Conservation (phyloP, 2,797 vertebrate species). For the Nyctalus aviator region DNA sequence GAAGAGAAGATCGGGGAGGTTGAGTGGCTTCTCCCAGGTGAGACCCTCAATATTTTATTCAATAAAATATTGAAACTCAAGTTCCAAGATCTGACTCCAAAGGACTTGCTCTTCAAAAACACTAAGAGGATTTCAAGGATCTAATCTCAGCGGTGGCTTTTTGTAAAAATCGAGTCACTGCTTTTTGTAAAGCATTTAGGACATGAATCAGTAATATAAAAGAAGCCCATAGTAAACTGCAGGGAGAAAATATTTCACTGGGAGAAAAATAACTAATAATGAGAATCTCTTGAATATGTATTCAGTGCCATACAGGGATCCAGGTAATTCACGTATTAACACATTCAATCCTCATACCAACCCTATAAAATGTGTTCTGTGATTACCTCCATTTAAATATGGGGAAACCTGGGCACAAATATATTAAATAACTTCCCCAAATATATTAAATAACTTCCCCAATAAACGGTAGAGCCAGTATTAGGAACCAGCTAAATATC, state of each 20-base stretch:
- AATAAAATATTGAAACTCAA: conserved; percentile 12
- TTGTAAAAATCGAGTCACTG: neutral
- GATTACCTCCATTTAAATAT: conserved; percentile 38
- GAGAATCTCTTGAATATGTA: neutral
- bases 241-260: neutral
- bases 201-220: neutral
- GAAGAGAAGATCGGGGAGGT: neutral
- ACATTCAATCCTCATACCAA: neutral
- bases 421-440: neutral
- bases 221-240: neutral
- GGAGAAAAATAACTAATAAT: conserved; percentile 32
- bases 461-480: neutral
- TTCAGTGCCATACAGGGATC: neutral
- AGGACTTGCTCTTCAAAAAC: conserved; percentile 23
- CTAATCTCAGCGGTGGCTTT: neutral
- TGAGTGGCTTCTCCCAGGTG: neutral
- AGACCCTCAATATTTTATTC: neutral
- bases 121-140: conserved; percentile 36
- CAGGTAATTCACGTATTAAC: neutral
- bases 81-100: neutral
- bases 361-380: neutral
- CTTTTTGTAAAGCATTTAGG: conserved; percentile 6
- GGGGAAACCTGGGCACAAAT: neutral
- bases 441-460: neutral
- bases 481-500: conserved; percentile 7